Evolutionary conservation across 2,888 invertebrate species (phyloP).

Genomic region (Ryuthela nishihirai): DNA sequence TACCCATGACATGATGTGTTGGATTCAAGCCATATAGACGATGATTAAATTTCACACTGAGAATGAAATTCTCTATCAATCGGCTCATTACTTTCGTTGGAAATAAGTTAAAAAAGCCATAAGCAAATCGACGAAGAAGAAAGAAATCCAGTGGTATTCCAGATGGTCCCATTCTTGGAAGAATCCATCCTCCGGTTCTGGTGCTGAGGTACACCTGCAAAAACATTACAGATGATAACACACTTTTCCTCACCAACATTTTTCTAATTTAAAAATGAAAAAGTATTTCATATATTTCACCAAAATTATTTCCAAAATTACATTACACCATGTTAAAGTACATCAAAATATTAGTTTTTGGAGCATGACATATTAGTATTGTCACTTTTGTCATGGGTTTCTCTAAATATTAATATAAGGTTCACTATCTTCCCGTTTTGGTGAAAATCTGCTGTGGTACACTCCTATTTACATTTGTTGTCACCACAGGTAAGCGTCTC

Average conservation of each 20-base stretch:
- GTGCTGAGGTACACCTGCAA: constrained; percentile 25
- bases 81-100: constrained; percentile 9
- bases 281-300: too few relatives aligned
- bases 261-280: background rate
- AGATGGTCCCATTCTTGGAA: constrained; percentile 35
- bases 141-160: constrained; percentile 24
- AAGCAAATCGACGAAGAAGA: constrained; percentile 3
- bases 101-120: background rate
- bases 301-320: too few relatives aligned
- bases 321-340: too few relatives aligned
- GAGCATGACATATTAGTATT: too few relatives aligned
- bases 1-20: constrained; percentile 44
- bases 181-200: constrained; percentile 13
- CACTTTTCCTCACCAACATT: background rate
- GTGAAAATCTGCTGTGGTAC: too few relatives aligned
- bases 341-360: too few relatives aligned
- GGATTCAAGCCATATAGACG: constrained; percentile 50
- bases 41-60: constrained; percentile 49
- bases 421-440: too few relatives aligned
- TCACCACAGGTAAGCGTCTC: too few relatives aligned
- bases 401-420: too few relatives aligned
- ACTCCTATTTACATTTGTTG: too few relatives aligned
- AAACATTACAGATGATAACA: background rate
- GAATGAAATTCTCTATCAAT: constrained; percentile 16
- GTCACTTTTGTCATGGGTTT: too few relatives aligned